phyloP scores from a whole-genome alignment of 2,888 invertebrate species.

The Urechis unicinctus region DNA sequence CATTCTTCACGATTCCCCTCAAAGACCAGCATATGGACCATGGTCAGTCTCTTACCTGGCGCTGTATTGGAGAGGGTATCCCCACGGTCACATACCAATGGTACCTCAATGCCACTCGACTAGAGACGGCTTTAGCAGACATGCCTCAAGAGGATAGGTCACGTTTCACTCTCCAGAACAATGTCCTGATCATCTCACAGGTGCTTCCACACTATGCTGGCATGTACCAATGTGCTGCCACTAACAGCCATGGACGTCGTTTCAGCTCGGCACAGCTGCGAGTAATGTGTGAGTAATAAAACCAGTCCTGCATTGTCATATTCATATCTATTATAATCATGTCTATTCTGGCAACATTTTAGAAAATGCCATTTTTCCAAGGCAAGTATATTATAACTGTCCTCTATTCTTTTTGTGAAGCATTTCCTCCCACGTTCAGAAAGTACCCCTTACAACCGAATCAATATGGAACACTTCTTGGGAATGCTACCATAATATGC shows the following conservation, averaged over 20 bases:
- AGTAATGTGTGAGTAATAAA: constrained; percentile 64
- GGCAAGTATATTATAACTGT: too few species aligned
- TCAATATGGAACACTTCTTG: constrained; percentile 83
- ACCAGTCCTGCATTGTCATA: background rate
- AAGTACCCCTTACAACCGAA: constrained; percentile 82
- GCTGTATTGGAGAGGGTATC: constrained; percentile 36
- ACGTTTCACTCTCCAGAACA: constrained; percentile 12
- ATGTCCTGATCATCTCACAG: constrained; percentile 23
- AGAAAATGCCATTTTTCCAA: background rate
- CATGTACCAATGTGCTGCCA: constrained; percentile 91
- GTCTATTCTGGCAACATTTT: background rate
- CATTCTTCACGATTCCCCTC: constrained; percentile 37
- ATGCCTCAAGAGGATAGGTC: constrained; percentile 2
- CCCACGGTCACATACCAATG: constrained; percentile 32
- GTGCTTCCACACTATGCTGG: constrained; percentile 66
- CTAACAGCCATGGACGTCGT: constrained; percentile 71
- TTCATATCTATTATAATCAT: too few species aligned
- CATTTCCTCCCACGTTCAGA: constrained; percentile 76
- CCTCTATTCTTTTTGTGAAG: constrained; percentile 27
- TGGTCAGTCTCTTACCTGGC: constrained; percentile 34
- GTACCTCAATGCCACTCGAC: constrained; percentile 29
- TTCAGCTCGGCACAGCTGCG: constrained; percentile 85
- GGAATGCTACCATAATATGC: constrained; percentile 84
- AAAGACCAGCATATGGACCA: constrained; percentile 36
- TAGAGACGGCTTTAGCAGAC: constrained; percentile 1